Conservation (phyloP, 2,113 vertebrate genomes). For the Geococcyx californianus region DNA sequence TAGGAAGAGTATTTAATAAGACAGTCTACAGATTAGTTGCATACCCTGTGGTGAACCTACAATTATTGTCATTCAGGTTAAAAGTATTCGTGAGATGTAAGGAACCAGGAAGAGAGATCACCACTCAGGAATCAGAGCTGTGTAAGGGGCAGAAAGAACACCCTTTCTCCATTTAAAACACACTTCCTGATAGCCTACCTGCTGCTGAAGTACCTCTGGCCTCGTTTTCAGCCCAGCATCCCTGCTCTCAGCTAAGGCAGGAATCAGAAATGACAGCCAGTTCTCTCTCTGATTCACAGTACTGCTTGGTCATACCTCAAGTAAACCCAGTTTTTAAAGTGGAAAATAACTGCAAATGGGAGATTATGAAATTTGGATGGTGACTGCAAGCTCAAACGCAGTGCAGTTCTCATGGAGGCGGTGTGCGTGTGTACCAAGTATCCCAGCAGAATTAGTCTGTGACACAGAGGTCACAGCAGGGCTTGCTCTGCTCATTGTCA, state of each 20-base stretch:
- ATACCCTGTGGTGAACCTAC: background rate
- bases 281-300: background rate
- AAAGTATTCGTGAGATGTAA: background rate
- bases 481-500: background rate
- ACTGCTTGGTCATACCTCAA: background rate
- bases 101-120: background rate
- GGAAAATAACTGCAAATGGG: background rate
- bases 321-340: background rate
- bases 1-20: background rate
- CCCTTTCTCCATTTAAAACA: background rate
- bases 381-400: background rate
- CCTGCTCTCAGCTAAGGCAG: background rate
- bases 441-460: background rate
- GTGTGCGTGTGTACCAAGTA: rapidly evolving
- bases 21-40: background rate
- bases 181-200: rapidly evolving
- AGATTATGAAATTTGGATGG: background rate
- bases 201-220: background rate
- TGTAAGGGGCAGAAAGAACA: background rate
- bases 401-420: rapidly evolving
- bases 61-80: background rate
- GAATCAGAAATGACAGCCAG: background rate
- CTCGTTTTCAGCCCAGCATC: background rate
- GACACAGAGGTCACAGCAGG: background rate
- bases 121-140: background rate